Percentiles rank a stretch among this genome's conserved stretches.
Conservation (phyloP, 1,140 invertebrate genomes). For the Magallana ariakensis region DNA sequence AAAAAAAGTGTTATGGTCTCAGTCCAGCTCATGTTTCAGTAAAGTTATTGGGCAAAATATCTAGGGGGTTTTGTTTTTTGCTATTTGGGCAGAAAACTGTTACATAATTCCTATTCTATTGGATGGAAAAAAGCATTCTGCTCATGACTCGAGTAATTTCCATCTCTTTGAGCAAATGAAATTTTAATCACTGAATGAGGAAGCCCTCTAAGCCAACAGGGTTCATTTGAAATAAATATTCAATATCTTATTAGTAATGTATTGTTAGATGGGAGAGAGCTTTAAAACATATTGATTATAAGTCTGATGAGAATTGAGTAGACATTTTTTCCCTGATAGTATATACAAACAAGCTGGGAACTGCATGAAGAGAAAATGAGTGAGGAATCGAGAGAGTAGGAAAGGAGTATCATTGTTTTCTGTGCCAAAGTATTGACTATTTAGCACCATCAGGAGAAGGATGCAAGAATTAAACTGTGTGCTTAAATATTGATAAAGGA, state of each 20-base stretch:
- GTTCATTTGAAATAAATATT: conserved; percentile 36
- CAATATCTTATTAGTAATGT: conserved; percentile 39
- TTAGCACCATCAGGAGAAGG: conserved; percentile 26
- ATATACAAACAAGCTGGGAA: conserved; percentile 14
- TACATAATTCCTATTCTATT: conserved; percentile 25
- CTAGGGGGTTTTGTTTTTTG: not conserved
- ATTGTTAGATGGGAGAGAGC: conserved; percentile 30
- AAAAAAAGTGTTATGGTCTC: not conserved
- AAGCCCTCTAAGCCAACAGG: not conserved
- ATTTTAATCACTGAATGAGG: conserved; percentile 24
- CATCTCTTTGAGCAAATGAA: not conserved
- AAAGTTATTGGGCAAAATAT: not conserved
- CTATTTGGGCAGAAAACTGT: not conserved
- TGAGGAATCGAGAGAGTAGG: not conserved
- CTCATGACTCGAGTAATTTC: not conserved
- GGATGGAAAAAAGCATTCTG: not conserved
- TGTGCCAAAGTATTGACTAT: conserved; percentile 30
- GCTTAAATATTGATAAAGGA: conserved; percentile 20
- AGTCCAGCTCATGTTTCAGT: not conserved
- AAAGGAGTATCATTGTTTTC: conserved; percentile 14
- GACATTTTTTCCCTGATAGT: conserved; percentile 38
- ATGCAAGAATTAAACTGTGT: conserved; percentile 36
- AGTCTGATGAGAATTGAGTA: conserved; percentile 36
- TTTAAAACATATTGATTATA: conserved; percentile 38
- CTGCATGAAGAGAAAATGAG: not conserved